These are phyloP conservation scores for Otolemur crassicaudatus DNA, from an alignment of 2,797 vertebrate species.

Conservation along the genomic window DNA sequence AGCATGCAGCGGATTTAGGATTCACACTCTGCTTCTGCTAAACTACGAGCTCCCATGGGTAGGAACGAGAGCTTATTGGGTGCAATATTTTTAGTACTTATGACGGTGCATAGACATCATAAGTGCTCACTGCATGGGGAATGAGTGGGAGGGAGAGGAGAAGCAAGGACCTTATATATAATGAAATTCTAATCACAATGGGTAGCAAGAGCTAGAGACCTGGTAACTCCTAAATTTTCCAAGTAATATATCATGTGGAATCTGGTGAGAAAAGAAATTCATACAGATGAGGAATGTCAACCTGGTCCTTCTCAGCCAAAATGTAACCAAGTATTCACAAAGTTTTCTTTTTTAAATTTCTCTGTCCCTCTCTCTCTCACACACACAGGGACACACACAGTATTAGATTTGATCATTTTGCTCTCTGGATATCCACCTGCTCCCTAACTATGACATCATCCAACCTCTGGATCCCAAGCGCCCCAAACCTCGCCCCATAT, in stretches of 20 bases:
- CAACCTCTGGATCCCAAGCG: neutral
- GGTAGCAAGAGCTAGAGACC: neutral
- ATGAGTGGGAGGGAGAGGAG: neutral
- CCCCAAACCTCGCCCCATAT: slow-evolving; percentile 45
- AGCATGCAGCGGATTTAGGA: neutral
- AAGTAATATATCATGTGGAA: neutral
- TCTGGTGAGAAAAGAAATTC: neutral
- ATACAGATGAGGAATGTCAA: neutral
- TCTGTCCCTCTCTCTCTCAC: neutral
- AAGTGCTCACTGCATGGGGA: neutral
- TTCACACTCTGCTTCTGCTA: neutral
- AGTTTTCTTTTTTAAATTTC: neutral
- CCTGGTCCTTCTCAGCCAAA: slow-evolving; percentile 40
- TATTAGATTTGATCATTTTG: neutral
- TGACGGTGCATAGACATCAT: neutral
- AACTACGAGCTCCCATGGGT: neutral
- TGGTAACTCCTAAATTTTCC: neutral
- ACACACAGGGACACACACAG: neutral
- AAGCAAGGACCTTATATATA: neutral
- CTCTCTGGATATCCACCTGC: neutral
- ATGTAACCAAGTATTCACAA: neutral
- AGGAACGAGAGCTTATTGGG: neutral
- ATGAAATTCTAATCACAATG: neutral
- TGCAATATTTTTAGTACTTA: neutral
- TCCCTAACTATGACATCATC: neutral